These are phyloP conservation scores for Turdus rufiventris DNA, from an alignment of 2,113 vertebrate genomes.

Conservation along the genomic window DNA sequence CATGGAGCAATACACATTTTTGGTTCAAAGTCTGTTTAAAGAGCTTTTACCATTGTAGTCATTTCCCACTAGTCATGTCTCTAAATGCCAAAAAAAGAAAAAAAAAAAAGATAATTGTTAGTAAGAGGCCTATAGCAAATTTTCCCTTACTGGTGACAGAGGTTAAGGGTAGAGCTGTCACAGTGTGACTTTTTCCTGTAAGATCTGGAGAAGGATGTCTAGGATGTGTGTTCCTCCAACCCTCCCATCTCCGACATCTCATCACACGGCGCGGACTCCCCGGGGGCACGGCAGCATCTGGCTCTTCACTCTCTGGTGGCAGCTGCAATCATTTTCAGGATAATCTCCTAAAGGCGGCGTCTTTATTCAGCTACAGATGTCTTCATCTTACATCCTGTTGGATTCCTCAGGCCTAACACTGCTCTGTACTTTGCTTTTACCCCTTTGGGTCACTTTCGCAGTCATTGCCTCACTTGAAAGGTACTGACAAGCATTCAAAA, in stretches of 20 bases:
- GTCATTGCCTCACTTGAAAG: background rate
- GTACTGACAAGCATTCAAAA: background rate
- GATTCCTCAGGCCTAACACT: conserved; percentile 43
- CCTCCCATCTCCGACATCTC: background rate
- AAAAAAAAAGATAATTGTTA: background rate
- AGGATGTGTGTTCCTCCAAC: background rate
- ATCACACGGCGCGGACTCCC: background rate
- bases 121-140: background rate
- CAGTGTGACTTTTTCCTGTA: background rate
- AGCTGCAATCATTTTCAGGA: conserved; percentile 61
- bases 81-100: background rate
- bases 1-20: background rate
- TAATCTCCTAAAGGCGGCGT: conserved; percentile 56
- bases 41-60: accelerated
- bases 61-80: background rate
- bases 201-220: conserved; percentile 15
- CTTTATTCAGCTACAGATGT: conserved; percentile 68
- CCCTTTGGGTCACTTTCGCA: conserved; percentile 1
- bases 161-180: conserved; percentile 9
- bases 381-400: conserved; percentile 57
- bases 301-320: conserved; percentile 52
- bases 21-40: background rate
- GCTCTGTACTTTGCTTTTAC: background rate
- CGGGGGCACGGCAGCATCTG: conserved; percentile 25
- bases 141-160: background rate